Evolutionary conservation across 2,113 vertebrate species (phyloP).

Genomic region (Oncorhynchus clarkii): DNA sequence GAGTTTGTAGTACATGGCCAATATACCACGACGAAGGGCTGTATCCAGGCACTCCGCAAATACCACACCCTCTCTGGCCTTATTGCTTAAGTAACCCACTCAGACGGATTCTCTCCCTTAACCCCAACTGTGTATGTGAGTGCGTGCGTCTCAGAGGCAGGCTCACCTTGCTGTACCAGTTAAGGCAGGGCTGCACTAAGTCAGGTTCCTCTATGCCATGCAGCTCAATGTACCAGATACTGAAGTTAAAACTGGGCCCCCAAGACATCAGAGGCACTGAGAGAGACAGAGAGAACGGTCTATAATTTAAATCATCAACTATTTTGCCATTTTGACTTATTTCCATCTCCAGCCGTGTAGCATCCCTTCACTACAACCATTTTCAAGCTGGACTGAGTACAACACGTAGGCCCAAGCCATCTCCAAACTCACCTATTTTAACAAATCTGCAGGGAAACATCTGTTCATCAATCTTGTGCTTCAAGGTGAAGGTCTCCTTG

Average conservation of each 20-base stretch:
- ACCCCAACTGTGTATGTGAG: background rate
- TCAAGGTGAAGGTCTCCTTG: constrained; percentile 99
- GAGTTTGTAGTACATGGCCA: no score
- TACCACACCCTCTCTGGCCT: no score
- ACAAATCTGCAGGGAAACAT: constrained; percentile 99
- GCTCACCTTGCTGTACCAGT: constrained; percentile 99
- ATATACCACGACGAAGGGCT: no score
- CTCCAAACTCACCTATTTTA: constrained; percentile 91
- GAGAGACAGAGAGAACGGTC: background rate
- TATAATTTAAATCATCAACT: background rate
- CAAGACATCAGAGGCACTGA: constrained; percentile 97
- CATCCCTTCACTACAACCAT: background rate
- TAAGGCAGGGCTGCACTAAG: constrained; percentile 97
- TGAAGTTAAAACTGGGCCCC: constrained; percentile 99
- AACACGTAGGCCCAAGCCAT: background rate
- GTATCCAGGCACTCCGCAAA: no score
- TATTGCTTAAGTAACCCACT: background rate
- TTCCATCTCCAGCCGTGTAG: no score
- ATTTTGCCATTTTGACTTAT: background rate
- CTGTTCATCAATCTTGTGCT: constrained; percentile 99
- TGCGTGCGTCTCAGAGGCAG: background rate
- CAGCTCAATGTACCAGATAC: constrained; percentile 99
- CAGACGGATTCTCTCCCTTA: background rate
- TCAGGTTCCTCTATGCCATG: constrained; percentile 97
- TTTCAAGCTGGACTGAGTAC: background rate